Conservation (phyloP, 1,140 invertebrate genomes). For the Battus philenor region DNA sequence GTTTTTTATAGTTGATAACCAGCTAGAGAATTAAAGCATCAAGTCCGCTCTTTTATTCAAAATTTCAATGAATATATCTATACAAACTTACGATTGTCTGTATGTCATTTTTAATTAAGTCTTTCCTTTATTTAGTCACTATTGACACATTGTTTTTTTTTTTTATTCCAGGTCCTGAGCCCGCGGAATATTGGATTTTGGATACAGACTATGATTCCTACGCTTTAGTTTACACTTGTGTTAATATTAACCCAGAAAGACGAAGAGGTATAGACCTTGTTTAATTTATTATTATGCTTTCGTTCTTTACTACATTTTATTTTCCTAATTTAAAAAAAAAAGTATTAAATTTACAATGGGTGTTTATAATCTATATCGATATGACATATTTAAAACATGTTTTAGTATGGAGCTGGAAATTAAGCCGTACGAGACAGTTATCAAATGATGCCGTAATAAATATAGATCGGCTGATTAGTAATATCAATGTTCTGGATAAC, state of each 20-base stretch:
- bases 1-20: no score
- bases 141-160: slow-evolving; percentile 4
- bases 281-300: not conserved
- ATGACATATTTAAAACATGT: no score
- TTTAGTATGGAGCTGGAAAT: slow-evolving; percentile 54
- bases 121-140: no score
- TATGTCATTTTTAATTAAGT: no score
- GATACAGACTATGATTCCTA: slow-evolving; percentile 54
- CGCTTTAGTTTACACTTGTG: slow-evolving; percentile 56
- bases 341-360: not conserved
- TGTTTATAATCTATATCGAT: no score
- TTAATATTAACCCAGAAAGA: slow-evolving; percentile 30
- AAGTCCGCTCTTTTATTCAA: no score
- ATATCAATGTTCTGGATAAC: slow-evolving; percentile 40
- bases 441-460: slow-evolving; percentile 17
- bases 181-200: slow-evolving; percentile 50
- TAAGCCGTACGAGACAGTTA: slow-evolving; percentile 37
- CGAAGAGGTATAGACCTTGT: slow-evolving; percentile 34
- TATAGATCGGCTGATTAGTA: slow-evolving; percentile 34
- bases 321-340: not conserved
- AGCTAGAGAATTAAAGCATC: no score
- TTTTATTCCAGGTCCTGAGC: slow-evolving; percentile 28
- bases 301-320: not conserved
- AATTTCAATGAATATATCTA: no score
- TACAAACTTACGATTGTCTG: no score